Base-by-base conservation (phyloP, 2,113 vertebrate genomes). In the Tragelaphus buxtoni region DNA sequence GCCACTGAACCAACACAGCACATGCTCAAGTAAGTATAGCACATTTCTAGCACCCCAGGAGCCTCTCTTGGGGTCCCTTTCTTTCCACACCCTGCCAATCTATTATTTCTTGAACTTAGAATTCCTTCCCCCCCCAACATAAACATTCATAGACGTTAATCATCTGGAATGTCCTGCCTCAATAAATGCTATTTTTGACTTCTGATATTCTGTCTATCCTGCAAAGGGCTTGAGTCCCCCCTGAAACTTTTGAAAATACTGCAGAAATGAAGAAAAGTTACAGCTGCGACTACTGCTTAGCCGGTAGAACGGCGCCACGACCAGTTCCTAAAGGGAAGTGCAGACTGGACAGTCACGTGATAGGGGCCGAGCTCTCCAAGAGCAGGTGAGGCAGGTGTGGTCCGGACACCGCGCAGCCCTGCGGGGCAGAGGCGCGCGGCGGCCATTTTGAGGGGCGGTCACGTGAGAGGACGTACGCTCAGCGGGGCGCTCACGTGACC, bases 141-240 rank as follows among this genome's bases (percentile, higher is more conserved):
- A 58, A n/a, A 51, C n/a, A 61, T 51, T 58, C 42, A 20, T 24
- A 39, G 84, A 4, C 16, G 22, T 55, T 18, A 39, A 32, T 69
- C 28, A 76, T 24, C 63, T n/a, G 6, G 47, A 89, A 45, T 13
- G 5, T 42, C 28, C n/a, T 56, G 11, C 74, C 17, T n/a, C 60
- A 28, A 0, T 4, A 61, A 39, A 60, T 16, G 8, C 35, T 42
- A 28, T 16, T 60, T 82, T 28, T 12, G 74, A n/a, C 24, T 51
- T n/a, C 11, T 17, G 99, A 99, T 53, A 7, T 98, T 16, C 74
- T 98, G 14, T 99, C 99, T 30, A 96, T 98, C 65, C 49, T 24
- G 42, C 51, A 16, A 26, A 26, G 32, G 32, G 3, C 65, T 49
- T 32, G 22, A 45, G 18, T 28, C 17, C 47, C 32, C 9, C 20